Conservation (phyloP, 2,113 vertebrate genomes). For the Electrona antarctica region DNA sequence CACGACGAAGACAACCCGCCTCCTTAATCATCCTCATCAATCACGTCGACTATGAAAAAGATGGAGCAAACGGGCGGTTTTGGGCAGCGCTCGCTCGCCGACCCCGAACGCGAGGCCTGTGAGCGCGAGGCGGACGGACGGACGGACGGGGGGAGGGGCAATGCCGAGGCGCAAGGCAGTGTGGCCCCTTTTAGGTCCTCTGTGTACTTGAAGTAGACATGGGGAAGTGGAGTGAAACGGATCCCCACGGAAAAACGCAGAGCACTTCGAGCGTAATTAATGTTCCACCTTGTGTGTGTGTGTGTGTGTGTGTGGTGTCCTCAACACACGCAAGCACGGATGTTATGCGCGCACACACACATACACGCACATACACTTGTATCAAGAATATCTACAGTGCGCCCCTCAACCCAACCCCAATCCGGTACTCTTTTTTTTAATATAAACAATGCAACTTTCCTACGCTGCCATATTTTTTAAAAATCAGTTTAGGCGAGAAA, state of each 20-base stretch:
- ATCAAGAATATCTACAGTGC: neutral
- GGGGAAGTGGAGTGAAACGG: neutral
- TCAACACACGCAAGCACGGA: slow-evolving; percentile 6
- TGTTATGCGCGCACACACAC: neutral
- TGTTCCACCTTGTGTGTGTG: slow-evolving; percentile 27
- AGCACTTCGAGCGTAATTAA: slow-evolving; percentile 63
- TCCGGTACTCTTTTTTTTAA: too few species aligned
- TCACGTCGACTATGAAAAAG: slow-evolving; percentile 27
- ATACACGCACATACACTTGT: neutral
- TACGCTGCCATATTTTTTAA: too few species aligned
- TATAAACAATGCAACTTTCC: too few species aligned
- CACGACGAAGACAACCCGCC: neutral
- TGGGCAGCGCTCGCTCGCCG: slow-evolving; percentile 4
- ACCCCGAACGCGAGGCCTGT: slow-evolving; percentile 16
- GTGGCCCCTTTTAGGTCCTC: slow-evolving; percentile 16
- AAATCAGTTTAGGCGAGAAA: too few species aligned
- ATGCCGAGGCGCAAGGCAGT: neutral
- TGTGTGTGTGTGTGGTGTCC: slow-evolving; percentile 10
- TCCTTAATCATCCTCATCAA: neutral
- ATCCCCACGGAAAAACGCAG: slow-evolving; percentile 30
- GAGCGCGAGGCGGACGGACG: slow-evolving; percentile 11
- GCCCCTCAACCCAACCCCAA: neutral
- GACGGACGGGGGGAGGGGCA: slow-evolving; percentile 5
- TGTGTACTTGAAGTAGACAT: slow-evolving; percentile 47
- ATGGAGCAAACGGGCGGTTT: slow-evolving; percentile 6